phyloP scores from a whole-genome alignment of 2,888 invertebrate species.

The Didymodactylos carnosus region DNA sequence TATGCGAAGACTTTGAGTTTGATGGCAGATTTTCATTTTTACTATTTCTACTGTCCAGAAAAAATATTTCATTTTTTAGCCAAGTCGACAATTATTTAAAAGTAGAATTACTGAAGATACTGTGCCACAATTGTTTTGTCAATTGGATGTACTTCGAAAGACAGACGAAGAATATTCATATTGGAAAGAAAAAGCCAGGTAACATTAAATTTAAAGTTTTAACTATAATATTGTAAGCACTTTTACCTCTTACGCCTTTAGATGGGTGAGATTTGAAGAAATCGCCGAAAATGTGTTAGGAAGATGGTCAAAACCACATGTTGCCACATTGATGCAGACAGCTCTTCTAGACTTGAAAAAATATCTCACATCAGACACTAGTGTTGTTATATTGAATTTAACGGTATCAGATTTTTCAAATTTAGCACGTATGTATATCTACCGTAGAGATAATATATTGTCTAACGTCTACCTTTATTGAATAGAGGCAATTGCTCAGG shows the following conservation, averaged over 20 bases:
- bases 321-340: slow-evolving; percentile 1
- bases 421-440: neutral
- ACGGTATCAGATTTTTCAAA: neutral
- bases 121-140: neutral
- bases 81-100: no score
- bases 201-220: no score
- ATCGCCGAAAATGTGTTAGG: neutral
- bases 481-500: neutral
- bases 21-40: no score
- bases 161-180: neutral
- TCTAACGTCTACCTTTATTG: neutral
- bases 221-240: neutral
- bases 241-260: neutral
- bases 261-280: slow-evolving; percentile 10
- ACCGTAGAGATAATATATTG: no score
- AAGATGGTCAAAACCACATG: slow-evolving; percentile 9
- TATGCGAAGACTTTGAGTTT: no score
- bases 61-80: no score
- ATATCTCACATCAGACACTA: neutral
- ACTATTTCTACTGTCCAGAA: no score
- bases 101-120: no score
- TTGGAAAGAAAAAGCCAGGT: slow-evolving; percentile 9
- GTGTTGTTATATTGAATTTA: neutral
- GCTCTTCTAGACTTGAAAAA: neutral
- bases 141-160: neutral